Conservation (phyloP, 2,888 invertebrate species). For the Conus canariensis region DNA sequence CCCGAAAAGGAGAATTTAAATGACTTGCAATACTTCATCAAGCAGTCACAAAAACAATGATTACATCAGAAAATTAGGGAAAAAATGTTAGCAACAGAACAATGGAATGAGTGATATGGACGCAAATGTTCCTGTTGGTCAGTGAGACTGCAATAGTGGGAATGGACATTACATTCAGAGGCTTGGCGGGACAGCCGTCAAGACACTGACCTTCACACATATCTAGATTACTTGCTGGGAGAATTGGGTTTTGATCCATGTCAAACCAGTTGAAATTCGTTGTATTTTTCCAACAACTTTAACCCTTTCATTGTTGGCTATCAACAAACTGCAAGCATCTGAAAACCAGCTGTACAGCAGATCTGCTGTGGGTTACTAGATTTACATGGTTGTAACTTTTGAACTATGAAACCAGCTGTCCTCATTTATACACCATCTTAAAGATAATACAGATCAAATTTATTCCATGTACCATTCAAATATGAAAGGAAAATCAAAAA, state of each 20-base stretch:
- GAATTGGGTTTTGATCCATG: neutral
- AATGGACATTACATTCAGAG: neutral
- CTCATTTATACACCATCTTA: too few relatives aligned
- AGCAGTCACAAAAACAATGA: neutral
- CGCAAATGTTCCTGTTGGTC: neutral
- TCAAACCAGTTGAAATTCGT: neutral
- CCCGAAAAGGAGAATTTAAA: too few relatives aligned
- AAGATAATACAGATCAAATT: too few relatives aligned
- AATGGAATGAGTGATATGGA: constrained; percentile 8
- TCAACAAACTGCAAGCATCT: too few relatives aligned
- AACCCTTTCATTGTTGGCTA: neutral
- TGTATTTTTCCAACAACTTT: neutral
- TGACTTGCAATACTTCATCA: too few relatives aligned
- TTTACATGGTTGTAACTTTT: too few relatives aligned
- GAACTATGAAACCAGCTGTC: too few relatives aligned
- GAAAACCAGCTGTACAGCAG: too few relatives aligned
- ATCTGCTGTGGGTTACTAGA: too few relatives aligned
- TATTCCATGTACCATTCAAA: too few relatives aligned
- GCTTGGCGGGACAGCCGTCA: neutral
- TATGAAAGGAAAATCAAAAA: too few relatives aligned
- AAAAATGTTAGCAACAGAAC: constrained; percentile 8
- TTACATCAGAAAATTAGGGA: neutral
- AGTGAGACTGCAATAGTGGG: neutral
- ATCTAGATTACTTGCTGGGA: neutral
- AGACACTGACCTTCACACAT: neutral